Evolutionary conservation across 2,888 invertebrate genomes (phyloP).

Genomic region (Phengaris arion): DNA sequence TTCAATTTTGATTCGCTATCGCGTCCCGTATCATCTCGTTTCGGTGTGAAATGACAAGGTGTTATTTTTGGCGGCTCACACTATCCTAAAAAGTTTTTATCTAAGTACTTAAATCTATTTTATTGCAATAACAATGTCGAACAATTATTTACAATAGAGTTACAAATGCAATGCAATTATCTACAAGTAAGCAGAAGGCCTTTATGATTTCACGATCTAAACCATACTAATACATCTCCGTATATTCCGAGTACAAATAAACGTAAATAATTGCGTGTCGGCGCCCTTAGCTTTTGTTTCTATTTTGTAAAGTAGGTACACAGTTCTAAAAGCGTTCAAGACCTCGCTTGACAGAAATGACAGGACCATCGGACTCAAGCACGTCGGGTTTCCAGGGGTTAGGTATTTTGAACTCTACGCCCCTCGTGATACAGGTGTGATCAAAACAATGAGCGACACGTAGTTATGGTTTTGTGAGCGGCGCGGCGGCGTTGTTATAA

Average conservation of each 20-base stretch:
- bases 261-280: slow-evolving; percentile 35
- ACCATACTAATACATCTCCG: neutral
- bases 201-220: neutral
- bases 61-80: too few relatives aligned
- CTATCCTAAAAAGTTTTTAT: too few relatives aligned
- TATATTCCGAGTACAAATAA: slow-evolving; percentile 29
- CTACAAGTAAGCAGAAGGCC: neutral
- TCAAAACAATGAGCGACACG: slow-evolving; percentile 30
- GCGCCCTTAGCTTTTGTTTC: slow-evolving; percentile 34
- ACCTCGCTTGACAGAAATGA: slow-evolving; percentile 41
- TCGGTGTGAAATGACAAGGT: too few relatives aligned
- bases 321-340: slow-evolving; percentile 37
- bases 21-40: too few relatives aligned
- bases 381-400: slow-evolving; percentile 19
- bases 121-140: too few relatives aligned
- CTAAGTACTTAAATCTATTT: too few relatives aligned
- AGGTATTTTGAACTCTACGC: slow-evolving; percentile 36
- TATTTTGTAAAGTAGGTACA: slow-evolving; percentile 35
- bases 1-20: too few relatives aligned
- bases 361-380: slow-evolving; percentile 34
- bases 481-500: slow-evolving; percentile 41
- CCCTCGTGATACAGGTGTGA: slow-evolving; percentile 35
- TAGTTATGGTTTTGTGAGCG: slow-evolving; percentile 38
- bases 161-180: neutral
- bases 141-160: too few relatives aligned